phyloP scores from a whole-genome alignment of 2,888 invertebrate genomes.

The Melangyna quadrimaculata region DNA sequence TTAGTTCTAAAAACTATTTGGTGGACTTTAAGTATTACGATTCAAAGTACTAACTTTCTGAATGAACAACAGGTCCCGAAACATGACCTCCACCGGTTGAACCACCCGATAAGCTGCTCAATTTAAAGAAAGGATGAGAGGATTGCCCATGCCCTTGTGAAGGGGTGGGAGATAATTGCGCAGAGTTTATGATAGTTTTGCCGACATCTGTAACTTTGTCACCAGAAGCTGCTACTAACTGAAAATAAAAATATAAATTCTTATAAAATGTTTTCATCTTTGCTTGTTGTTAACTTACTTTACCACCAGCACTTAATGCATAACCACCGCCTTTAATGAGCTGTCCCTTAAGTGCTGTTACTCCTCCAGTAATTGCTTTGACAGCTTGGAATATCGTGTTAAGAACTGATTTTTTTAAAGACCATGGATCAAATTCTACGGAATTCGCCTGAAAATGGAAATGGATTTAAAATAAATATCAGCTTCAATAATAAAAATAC shows the following conservation, averaged over 20 bases:
- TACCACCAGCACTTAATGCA: constrained; percentile 84
- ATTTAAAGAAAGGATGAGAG: constrained; percentile 78
- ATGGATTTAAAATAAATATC: not conserved
- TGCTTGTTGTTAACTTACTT: constrained; percentile 74
- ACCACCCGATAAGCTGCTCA: constrained; percentile 78
- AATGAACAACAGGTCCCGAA: constrained; percentile 76
- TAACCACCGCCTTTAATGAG: constrained; percentile 92
- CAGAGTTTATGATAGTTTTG: constrained; percentile 89
- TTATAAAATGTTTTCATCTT: not conserved
- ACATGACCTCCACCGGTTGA: constrained; percentile 77
- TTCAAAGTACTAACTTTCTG: constrained; percentile 78
- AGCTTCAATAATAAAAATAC: not conserved
- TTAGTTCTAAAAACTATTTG: not conserved
- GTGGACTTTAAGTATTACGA: not conserved
- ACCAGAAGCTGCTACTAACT: constrained; percentile 88
- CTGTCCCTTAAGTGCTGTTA: constrained; percentile 93
- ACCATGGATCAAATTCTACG: constrained; percentile 85
- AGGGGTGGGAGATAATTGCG: constrained; percentile 84
- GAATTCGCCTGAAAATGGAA: constrained; percentile 76
- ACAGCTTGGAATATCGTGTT: constrained; percentile 92
- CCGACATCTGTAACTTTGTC: constrained; percentile 91
- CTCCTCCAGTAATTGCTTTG: constrained; percentile 93
- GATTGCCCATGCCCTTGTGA: constrained; percentile 73
- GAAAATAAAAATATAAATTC: constrained; percentile 74
- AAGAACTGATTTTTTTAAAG: constrained; percentile 90